Conservation (phyloP, 1,140 invertebrate genomes). For the Drosophila quadrilineata region DNA sequence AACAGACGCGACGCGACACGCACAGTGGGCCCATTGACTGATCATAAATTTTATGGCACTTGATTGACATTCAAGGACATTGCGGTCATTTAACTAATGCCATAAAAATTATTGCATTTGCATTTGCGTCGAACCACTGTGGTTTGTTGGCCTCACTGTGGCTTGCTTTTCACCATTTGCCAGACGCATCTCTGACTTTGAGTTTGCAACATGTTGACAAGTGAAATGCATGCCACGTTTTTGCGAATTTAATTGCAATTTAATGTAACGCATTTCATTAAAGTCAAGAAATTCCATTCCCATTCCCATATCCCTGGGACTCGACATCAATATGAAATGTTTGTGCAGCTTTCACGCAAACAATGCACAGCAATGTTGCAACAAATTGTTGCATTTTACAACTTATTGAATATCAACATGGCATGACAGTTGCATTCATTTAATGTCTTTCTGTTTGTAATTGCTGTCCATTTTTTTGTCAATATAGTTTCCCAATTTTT, state of each 20-base stretch:
- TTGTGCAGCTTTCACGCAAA: conserved; percentile 55
- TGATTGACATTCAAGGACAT: too few relatives aligned
- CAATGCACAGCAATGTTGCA: conserved; percentile 36
- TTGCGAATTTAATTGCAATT: conserved; percentile 32
- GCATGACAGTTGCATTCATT: conserved; percentile 1
- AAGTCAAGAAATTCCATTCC: conserved; percentile 19
- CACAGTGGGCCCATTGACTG: too few relatives aligned
- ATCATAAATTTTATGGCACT: too few relatives aligned
- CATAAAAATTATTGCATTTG: too few relatives aligned
- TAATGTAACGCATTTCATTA: conserved; percentile 66
- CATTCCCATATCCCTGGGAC: too few relatives aligned
- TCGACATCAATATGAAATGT: conserved; percentile 15
- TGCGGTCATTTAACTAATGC: too few relatives aligned
- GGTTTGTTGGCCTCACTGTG: too few relatives aligned
- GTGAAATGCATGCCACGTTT: conserved; percentile 47
- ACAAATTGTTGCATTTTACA: conserved; percentile 57
- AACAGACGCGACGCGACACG: too few relatives aligned
- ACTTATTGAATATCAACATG: conserved; percentile 6
- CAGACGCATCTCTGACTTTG: background rate
- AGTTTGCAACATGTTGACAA: conserved; percentile 44
- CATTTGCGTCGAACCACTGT: too few relatives aligned
- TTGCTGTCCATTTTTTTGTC: too few relatives aligned
- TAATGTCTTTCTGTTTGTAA: conserved; percentile 14
- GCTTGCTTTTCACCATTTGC: conserved; percentile 30
- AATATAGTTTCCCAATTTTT: too few relatives aligned